A percentile compares a stretch with the other conserved stretches of the same genome.
Evolutionary conservation across 2,113 vertebrate species (phyloP).

Genomic region (Bucco capensis): DNA sequence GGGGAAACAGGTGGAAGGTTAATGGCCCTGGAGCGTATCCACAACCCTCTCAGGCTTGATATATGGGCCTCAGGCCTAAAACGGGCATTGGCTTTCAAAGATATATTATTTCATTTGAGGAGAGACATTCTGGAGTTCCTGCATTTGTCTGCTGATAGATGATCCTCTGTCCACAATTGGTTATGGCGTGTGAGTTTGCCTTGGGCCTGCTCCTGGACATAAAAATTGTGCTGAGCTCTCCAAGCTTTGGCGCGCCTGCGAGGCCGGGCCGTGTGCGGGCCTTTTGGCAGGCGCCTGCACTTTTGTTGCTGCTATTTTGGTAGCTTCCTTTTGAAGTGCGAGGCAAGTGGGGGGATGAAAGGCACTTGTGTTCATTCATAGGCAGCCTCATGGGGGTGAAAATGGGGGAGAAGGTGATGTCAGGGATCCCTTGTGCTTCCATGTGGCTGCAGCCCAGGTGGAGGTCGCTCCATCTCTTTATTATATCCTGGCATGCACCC

Average conservation of each 20-base stretch:
- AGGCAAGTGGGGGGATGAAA: conserved; percentile 73
- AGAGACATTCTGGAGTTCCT: conserved; percentile 91
- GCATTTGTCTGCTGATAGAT: conserved; percentile 99
- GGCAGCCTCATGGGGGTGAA: background rate
- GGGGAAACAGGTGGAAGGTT: conserved; percentile 99
- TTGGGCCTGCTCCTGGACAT: conserved; percentile 84
- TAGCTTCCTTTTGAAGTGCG: conserved; percentile 82
- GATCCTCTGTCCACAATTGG: conserved; percentile 88
- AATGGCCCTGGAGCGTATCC: conserved; percentile 98
- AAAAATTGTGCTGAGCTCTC: conserved; percentile 84
- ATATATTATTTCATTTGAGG: conserved; percentile 99
- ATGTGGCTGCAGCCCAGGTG: background rate
- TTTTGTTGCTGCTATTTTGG: conserved; percentile 82
- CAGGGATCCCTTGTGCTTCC: background rate
- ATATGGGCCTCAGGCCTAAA: conserved; percentile 92
- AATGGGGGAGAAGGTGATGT: conserved; percentile 11
- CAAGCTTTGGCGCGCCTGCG: conserved; percentile 74
- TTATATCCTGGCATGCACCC: background rate
- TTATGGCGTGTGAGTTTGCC: conserved; percentile 88
- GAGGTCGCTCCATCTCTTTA: background rate
- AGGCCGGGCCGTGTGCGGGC: conserved; percentile 63
- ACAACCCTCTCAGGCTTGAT: conserved; percentile 98
- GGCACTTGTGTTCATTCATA: conserved; percentile 84
- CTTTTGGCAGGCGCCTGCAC: conserved; percentile 72
- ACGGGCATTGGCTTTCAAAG: conserved; percentile 99